Evolutionary conservation across 2,797 vertebrate genomes (phyloP).

Genomic region (Oryzias sinensis): DNA sequence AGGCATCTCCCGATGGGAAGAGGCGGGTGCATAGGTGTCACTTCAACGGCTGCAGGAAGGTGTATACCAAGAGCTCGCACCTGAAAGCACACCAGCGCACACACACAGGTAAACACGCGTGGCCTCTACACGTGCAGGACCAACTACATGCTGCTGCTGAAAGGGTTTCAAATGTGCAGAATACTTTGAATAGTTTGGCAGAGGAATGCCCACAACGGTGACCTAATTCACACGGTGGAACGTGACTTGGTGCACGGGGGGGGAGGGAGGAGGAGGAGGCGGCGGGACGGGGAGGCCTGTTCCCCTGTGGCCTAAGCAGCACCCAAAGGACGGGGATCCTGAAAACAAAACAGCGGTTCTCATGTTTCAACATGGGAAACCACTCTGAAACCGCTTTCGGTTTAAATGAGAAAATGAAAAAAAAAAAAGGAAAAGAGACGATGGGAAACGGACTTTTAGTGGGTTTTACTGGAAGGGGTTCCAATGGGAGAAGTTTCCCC

Average conservation of each 20-base stretch:
- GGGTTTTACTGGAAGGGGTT: constrained; percentile 23
- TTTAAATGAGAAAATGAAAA: background rate
- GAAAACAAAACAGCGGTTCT: constrained; percentile 64
- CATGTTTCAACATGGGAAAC: constrained; percentile 64
- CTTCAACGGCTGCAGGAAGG: constrained; percentile 96
- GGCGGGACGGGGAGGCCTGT: constrained; percentile 15
- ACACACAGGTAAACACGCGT: constrained; percentile 85
- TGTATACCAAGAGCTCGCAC: constrained; percentile 99
- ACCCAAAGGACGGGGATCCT: constrained; percentile 59
- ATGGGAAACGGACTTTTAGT: constrained; percentile 60
- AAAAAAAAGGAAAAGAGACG: background rate
- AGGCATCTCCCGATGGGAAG: constrained; percentile 88
- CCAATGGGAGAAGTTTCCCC: constrained; percentile 49
- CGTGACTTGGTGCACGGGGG: constrained; percentile 53
- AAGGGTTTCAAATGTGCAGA: constrained; percentile 12
- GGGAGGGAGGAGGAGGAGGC: background rate
- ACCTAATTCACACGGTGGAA: constrained; percentile 67
- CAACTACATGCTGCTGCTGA: background rate
- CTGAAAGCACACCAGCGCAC: constrained; percentile 98
- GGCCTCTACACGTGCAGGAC: background rate
- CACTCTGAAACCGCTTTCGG: constrained; percentile 8
- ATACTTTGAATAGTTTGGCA: constrained; percentile 61
- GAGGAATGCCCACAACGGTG: constrained; percentile 64
- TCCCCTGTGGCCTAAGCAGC: constrained; percentile 38
- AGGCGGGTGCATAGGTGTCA: constrained; percentile 91